Conservation (phyloP, 92 coral and sea anemone genomes). For the Bergia puertoricense region DNA sequence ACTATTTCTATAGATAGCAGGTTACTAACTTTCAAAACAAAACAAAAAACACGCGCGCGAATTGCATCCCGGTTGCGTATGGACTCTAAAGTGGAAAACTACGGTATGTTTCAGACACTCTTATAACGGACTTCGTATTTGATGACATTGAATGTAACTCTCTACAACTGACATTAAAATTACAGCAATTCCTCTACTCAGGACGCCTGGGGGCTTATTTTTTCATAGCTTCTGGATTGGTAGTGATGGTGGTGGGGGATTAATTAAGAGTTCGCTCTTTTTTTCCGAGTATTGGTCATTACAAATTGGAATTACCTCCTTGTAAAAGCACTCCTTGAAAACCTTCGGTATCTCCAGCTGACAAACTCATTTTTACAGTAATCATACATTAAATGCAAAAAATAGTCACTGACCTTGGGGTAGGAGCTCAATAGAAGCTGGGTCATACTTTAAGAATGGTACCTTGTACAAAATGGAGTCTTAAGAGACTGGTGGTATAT, state of each 20-base stretch:
- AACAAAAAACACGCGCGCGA: too few relatives aligned
- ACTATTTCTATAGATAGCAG: too few relatives aligned
- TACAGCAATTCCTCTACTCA: not conserved
- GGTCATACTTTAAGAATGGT: too few relatives aligned
- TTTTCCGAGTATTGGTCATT: too few relatives aligned
- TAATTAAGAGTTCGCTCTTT: not conserved
- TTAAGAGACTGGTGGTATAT: not conserved
- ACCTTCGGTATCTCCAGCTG: not conserved
- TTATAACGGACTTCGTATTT: not conserved
- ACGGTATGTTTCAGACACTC: not conserved
- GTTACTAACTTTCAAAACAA: too few relatives aligned
- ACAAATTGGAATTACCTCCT: not conserved
- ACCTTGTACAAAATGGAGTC: not conserved
- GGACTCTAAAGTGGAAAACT: not conserved
- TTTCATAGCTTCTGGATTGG: too few relatives aligned
- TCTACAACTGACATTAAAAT: not conserved
- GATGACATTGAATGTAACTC: not conserved
- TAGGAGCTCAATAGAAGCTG: not conserved
- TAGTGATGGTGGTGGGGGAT: not conserved
- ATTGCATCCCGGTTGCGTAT: not conserved
- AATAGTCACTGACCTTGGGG: not conserved
- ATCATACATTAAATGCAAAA: too few relatives aligned
- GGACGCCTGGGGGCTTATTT: too few relatives aligned
- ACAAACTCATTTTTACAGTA: not conserved
- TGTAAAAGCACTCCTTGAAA: too few relatives aligned